Conservation (phyloP, 2,797 vertebrate genomes). For the Hippoglossus hippoglossus region DNA sequence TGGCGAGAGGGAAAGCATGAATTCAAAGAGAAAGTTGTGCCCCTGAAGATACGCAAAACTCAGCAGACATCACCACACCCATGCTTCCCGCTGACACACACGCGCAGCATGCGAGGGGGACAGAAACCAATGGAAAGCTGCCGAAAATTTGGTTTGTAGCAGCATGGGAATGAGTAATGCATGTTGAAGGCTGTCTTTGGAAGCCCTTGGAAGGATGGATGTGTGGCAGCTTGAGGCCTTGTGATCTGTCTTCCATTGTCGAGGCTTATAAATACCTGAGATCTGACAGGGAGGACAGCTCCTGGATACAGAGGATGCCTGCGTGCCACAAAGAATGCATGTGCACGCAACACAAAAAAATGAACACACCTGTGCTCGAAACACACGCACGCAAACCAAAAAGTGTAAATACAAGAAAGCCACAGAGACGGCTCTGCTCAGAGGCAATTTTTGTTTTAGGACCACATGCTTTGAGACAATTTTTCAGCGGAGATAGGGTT, state of each 20-base stretch:
- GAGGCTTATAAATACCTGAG: constrained; percentile 71
- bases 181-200: constrained; percentile 69
- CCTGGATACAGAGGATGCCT: constrained; percentile 34
- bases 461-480: constrained; percentile 61
- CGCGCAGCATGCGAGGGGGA: background rate
- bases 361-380: constrained; percentile 32
- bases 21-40: constrained; percentile 48
- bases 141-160: constrained; percentile 45
- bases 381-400: background rate
- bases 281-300: constrained; percentile 62
- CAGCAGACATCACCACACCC: constrained; percentile 10
- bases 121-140: constrained; percentile 36
- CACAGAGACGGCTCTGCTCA: constrained; percentile 19
- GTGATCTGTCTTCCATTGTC: constrained; percentile 68
- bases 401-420: background rate
- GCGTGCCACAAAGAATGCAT: constrained; percentile 10
- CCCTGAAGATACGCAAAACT: constrained; percentile 37
- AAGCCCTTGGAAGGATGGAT: constrained; percentile 68
- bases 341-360: background rate
- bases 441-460: constrained; percentile 63
- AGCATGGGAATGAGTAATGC: constrained; percentile 60
- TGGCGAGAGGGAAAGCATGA: constrained; percentile 25
- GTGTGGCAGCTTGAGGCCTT: constrained; percentile 64
- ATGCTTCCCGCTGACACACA: constrained; percentile 25
- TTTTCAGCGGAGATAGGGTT: constrained; percentile 62